These are phyloP conservation scores for Solen grandis DNA, from an alignment of 1,140 invertebrate species.

Conservation along the genomic window DNA sequence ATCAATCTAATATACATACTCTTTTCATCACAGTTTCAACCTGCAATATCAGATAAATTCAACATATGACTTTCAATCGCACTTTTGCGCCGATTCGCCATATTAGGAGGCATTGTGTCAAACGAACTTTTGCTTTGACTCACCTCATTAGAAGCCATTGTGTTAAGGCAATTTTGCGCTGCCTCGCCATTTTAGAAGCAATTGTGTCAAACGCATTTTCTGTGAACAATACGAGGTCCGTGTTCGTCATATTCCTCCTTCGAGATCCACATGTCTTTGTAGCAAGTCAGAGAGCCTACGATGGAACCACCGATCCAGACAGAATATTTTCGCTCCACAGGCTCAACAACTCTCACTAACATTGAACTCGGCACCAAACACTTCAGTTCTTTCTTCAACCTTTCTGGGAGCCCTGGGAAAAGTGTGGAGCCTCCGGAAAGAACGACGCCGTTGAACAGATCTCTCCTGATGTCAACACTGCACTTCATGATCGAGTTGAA, in stretches of 20 bases:
- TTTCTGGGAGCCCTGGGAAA: conserved; percentile 83
- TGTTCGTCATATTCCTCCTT: conserved; percentile 37
- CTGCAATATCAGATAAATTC: no score
- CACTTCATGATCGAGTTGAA: conserved; percentile 90
- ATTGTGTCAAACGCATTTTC: conserved; percentile 42
- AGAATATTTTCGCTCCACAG: conserved; percentile 76
- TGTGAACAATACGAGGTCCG: conserved; percentile 40
- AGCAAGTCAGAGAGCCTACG: conserved; percentile 84
- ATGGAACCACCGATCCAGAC: conserved; percentile 83
- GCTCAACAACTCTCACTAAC: conserved; percentile 70
- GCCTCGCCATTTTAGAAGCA: no score
- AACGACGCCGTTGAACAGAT: conserved; percentile 55
- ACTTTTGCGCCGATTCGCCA: no score
- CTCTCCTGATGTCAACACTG: conserved; percentile 61
- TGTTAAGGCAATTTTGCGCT: no score
- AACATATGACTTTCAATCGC: no score
- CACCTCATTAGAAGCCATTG: no score
- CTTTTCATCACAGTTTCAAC: no score
- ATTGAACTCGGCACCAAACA: conserved; percentile 76
- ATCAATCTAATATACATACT: no score
- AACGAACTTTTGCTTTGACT: no score
- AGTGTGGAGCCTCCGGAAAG: conserved; percentile 72
- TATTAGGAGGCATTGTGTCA: no score
- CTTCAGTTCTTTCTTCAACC: conserved; percentile 40
- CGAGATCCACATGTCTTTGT: conserved; percentile 84